Base-by-base conservation (phyloP, 2,888 invertebrate genomes). In the Eumacrocentrus americanus region DNA sequence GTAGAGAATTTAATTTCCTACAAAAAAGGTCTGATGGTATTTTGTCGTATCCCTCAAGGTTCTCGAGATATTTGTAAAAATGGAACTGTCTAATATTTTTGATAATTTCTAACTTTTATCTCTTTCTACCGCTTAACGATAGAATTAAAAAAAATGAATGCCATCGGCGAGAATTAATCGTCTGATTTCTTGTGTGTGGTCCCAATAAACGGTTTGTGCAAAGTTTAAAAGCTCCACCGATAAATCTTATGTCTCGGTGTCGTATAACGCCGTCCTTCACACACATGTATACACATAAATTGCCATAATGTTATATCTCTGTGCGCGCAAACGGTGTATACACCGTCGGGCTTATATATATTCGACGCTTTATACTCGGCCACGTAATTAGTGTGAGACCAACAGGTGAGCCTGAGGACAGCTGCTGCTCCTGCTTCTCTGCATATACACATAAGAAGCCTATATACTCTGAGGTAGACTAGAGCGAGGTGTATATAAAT, bases 331-430 rank as follows among this genome's bases (percentile, higher is more conserved):
- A n/a, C 23, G 14, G 16, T 55, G 12, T 22, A 61, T 63, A 60
- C 38, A 55, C 61, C 50, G 42, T 38, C 23, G n/a, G 23, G 14
- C 23, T 14, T 29, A 53, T 62, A 50, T 55, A 61, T 54, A 63
- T 66, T 63, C 51, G 53, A 50, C 64, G 65, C 67, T 70, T 72
- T 71, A 73, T 69, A 69, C 65, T 64, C 70, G 59, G 66, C 61
- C 59, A 67, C 68, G 72, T 75, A 75, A 75, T 75, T 74, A 74
- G 73, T 70, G 68, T 68, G 70, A 69, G 71, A 73, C 72, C 75
- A 75, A 75, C 75, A 75, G 75, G 75, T 75, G 75, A 74, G 70
- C 62, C 71, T 65, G 68, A 69, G 50, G 67, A 72, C 73, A 72
- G 73, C 74, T 73, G 74, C 73, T 64, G 57, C 61, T 29, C 46